phyloP scores from a whole-genome alignment of 2,888 invertebrate genomes.

The Mylabris sibirica region DNA sequence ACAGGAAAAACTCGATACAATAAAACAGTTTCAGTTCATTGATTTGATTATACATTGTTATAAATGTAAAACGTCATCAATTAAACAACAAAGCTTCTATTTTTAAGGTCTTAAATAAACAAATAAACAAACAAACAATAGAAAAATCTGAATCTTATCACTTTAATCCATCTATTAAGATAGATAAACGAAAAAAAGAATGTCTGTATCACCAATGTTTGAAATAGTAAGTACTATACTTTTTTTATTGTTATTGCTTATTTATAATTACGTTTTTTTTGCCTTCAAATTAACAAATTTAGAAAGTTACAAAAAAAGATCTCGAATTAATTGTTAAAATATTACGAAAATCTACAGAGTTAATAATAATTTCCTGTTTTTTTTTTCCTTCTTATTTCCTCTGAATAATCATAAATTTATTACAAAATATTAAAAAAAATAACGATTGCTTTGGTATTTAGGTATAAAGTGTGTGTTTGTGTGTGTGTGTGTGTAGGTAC shows the following conservation, averaged over 20 bases:
- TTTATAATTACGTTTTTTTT: slow-evolving; percentile 12
- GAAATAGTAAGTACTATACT: background rate
- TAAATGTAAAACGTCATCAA: background rate
- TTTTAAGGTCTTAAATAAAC: background rate
- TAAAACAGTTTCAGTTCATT: no score
- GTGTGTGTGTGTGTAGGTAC: background rate
- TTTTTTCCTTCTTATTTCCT: background rate
- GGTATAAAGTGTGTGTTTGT: background rate
- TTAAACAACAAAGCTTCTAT: background rate
- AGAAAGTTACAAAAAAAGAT: background rate
- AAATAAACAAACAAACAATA: background rate
- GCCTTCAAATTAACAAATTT: background rate
- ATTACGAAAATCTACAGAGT: background rate
- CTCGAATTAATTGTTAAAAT: background rate
- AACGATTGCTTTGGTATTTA: background rate
- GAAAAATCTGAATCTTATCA: background rate
- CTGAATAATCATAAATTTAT: background rate
- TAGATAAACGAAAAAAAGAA: background rate
- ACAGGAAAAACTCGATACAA: background rate
- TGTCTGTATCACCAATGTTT: slow-evolving; percentile 16
- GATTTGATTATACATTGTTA: background rate
- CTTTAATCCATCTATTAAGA: background rate
- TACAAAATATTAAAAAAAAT: background rate
- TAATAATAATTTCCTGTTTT: background rate
- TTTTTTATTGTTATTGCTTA: slow-evolving; percentile 10